phyloP scores from a whole-genome alignment of 2,797 vertebrate genomes.

The Australoheros facetus region DNA sequence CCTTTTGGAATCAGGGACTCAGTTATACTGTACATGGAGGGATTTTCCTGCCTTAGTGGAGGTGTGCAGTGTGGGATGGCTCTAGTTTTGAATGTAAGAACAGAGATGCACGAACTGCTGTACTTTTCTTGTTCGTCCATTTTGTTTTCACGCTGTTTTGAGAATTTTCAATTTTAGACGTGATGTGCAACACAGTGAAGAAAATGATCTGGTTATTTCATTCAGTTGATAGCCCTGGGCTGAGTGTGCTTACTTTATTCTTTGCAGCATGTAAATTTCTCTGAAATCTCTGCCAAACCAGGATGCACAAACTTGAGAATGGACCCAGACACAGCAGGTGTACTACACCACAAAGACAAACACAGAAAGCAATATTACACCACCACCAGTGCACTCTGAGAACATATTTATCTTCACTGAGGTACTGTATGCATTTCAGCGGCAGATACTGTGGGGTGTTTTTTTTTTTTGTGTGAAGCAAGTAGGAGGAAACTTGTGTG shows the following conservation, averaged over 20 bases:
- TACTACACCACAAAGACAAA: slow-evolving; percentile 51
- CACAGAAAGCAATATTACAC: slow-evolving; percentile 41
- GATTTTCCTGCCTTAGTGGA: too few species aligned
- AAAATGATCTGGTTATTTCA: slow-evolving; percentile 38
- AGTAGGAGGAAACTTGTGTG: slow-evolving; percentile 63
- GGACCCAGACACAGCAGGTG: slow-evolving; percentile 57
- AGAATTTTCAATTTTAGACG: neutral
- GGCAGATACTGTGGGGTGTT: slow-evolving; percentile 25
- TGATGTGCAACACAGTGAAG: slow-evolving; percentile 21
- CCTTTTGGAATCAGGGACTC: too few species aligned
- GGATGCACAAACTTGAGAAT: slow-evolving; percentile 31
- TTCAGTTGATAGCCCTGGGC: slow-evolving; percentile 25
- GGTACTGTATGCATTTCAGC: slow-evolving; percentile 35
- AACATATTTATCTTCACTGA: slow-evolving; percentile 47
- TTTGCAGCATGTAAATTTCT: slow-evolving; percentile 44
- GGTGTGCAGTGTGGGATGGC: neutral
- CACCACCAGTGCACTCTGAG: slow-evolving; percentile 24
- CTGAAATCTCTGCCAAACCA: slow-evolving; percentile 46
- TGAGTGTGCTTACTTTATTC: slow-evolving; percentile 25
- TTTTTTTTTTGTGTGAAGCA: slow-evolving; percentile 48
- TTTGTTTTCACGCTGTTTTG: slow-evolving; percentile 8
- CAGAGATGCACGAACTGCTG: neutral
- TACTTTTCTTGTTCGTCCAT: neutral
- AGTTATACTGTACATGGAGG: too few species aligned
- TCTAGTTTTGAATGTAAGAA: neutral